Conservation (phyloP, 2,113 vertebrate genomes). For the Ibidorhyncha struthersii region DNA sequence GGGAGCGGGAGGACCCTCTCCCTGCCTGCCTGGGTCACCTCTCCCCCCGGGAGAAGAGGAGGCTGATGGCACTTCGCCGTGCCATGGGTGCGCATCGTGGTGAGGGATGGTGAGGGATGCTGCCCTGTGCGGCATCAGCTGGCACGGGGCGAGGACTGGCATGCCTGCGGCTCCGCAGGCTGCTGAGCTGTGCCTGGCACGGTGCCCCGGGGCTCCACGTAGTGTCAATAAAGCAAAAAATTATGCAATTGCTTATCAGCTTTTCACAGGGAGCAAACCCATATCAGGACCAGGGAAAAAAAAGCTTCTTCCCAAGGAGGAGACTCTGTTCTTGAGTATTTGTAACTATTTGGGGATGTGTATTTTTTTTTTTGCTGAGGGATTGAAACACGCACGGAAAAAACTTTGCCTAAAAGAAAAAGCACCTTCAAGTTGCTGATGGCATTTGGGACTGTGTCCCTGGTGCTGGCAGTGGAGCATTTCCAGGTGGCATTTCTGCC, state of each 20-base stretch:
- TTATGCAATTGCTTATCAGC: background rate
- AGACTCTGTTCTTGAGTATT: background rate
- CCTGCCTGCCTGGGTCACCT: background rate
- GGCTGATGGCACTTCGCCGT: background rate
- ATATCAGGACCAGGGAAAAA: background rate
- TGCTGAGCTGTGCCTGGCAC: background rate
- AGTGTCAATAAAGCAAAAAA: background rate
- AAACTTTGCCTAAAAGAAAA: background rate
- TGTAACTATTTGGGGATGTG: background rate
- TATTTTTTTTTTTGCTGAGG: background rate
- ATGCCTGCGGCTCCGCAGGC: background rate
- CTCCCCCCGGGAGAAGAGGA: background rate
- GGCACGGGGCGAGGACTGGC: no score
- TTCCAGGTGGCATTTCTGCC: background rate
- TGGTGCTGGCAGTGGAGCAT: background rate
- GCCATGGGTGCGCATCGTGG: fast-evolving
- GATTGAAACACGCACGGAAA: fast-evolving
- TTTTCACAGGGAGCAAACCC: background rate
- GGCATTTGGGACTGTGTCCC: background rate
- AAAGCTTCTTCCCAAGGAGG: background rate
- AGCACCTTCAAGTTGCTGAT: background rate
- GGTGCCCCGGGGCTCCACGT: fast-evolving
- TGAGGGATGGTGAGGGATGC: background rate
- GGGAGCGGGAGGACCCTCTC: background rate
- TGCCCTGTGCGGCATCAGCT: background rate